phyloP scores from a whole-genome alignment of 2,797 vertebrate genomes.

The Taeniopygia guttata region DNA sequence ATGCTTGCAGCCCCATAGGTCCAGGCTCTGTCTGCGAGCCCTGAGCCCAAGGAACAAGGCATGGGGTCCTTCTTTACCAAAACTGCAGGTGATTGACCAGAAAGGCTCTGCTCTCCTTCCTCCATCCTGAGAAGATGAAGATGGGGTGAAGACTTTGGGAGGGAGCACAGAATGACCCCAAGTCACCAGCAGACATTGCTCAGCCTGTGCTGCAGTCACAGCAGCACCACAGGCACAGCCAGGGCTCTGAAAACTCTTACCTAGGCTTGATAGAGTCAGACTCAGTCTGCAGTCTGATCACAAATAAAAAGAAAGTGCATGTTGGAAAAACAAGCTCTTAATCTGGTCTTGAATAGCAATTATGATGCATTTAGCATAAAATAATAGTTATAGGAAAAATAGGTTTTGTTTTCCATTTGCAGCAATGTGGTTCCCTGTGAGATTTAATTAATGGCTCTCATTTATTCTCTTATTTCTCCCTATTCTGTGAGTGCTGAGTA shows the following conservation, averaged over 20 bases:
- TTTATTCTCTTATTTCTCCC: constrained; percentile 60
- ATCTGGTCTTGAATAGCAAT: constrained; percentile 42
- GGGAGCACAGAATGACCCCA: neutral
- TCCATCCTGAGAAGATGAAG: neutral
- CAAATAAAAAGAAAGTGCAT: neutral
- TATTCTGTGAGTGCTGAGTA: neutral
- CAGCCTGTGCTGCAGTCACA: neutral
- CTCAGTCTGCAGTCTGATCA: neutral
- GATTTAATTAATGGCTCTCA: constrained; percentile 58
- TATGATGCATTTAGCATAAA: constrained; percentile 56
- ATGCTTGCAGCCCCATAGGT: neutral
- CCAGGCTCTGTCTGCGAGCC: neutral
- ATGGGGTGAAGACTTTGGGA: neutral
- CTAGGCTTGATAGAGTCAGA: neutral
- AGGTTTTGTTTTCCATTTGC: constrained; percentile 36
- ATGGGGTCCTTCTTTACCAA: neutral
- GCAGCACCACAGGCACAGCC: neutral
- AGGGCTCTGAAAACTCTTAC: neutral
- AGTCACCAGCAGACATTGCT: neutral
- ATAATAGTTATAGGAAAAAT: constrained; percentile 30
- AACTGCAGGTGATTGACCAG: neutral
- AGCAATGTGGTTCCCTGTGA: constrained; percentile 33
- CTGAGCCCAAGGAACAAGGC: neutral
- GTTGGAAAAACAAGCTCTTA: constrained; percentile 40
- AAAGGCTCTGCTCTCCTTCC: neutral